Base-by-base conservation (phyloP, 2,888 invertebrate species). In the Abrostola tripartita region DNA sequence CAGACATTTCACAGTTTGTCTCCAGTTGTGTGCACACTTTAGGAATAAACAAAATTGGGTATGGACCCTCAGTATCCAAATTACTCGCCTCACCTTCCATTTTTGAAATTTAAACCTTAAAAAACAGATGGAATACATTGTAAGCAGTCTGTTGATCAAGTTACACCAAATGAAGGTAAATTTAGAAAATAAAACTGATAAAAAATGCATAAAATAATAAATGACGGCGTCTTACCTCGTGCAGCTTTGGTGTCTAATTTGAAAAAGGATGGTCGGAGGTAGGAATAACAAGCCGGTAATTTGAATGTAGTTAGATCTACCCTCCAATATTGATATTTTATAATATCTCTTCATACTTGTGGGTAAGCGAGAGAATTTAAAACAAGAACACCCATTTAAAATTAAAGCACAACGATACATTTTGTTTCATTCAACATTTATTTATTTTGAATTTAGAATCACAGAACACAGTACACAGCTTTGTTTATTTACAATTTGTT, bases 21-120 rank as follows among this genome's bases (percentile, higher is more conserved):
- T 90, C 88, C 61, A 93, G 77, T 0, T 82, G 79, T 4, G 90
- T 90, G 52, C 90, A 91, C 57, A 82, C 86, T 76, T 90, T 93
- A 0, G 93, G 93, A 58, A 94, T 85, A 44, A 90, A 78, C 9
- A 94, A 68, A 12, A 92, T 83, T 1, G 93, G 93, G 68, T 87
- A 89, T 4, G 81, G 67, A n/a, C 81, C 76, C 36, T 88, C 86
- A 1, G 78, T 66, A 58, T 82, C 84, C 61, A 74, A 67, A 47
- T 68, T 65, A 53, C 73, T 63, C 37, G 68, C 77, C 38, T 81
- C 79, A 37, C 81, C 82, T 62, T 90, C 88, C 90, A 92, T 92
- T 84, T 88, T 78, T 53, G 50, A 5, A 62, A 55, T 71, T 61
- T 66, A 69, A 71, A 70, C 67, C 85, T 86, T 71, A 38, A 80